Conservation (phyloP, 1,140 invertebrate species). For the Charaxes varanes region DNA sequence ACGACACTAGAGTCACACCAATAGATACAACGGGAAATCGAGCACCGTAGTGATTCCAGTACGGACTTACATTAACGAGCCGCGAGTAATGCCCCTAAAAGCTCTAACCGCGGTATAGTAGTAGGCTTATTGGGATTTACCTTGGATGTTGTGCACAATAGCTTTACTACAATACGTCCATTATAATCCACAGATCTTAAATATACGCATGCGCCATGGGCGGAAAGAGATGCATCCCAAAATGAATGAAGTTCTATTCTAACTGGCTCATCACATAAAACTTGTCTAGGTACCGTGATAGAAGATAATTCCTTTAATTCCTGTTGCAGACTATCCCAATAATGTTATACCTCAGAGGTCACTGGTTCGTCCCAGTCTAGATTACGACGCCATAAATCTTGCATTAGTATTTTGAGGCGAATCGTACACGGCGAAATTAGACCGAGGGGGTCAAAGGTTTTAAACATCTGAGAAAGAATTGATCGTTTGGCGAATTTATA, state of each 20-base stretch:
- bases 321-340: slow-evolving; percentile 5
- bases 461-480: slow-evolving; percentile 13
- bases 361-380: slow-evolving; percentile 18
- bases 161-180: slow-evolving; percentile 4
- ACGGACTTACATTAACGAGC: slow-evolving; percentile 14
- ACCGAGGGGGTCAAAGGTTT: slow-evolving; percentile 19
- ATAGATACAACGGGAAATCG: slow-evolving; percentile 6
- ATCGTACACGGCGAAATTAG: slow-evolving; percentile 14
- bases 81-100: slow-evolving; percentile 18
- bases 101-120: slow-evolving; percentile 27
- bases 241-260: slow-evolving; percentile 20
- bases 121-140: slow-evolving; percentile 16
- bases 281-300: slow-evolving; percentile 13
- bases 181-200: slow-evolving; percentile 7
- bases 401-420: slow-evolving; percentile 18
- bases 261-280: slow-evolving; percentile 5
- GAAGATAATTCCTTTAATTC: slow-evolving; percentile 4
- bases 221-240: slow-evolving; percentile 18
- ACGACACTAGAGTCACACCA: slow-evolving; percentile 28
- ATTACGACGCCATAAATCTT: slow-evolving; percentile 10
- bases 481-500: too few species aligned
- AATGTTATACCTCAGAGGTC: slow-evolving; percentile 8
- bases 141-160: slow-evolving; percentile 20
- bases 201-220: slow-evolving; percentile 18
- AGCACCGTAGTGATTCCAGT: background rate